Conservation (phyloP, 2,888 invertebrate species). For the Sinelater perroti region DNA sequence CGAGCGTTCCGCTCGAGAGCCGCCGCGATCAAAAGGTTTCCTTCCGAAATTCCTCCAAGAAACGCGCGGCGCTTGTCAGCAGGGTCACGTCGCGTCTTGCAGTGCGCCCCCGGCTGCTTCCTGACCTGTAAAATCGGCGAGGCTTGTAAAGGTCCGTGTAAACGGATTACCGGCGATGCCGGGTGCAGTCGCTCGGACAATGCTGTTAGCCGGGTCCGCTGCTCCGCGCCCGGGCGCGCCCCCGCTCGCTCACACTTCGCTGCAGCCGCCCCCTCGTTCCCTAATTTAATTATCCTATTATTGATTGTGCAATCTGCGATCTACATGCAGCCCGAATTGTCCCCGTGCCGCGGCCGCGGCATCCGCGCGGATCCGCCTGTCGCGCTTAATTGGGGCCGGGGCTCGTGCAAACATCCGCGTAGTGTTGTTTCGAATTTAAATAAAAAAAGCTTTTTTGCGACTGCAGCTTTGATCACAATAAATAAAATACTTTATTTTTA, state of each 20-base stretch:
- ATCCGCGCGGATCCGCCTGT: no score
- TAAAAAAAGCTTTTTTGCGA: no score
- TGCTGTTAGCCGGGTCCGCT: constrained; percentile 53
- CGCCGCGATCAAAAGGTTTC: no score
- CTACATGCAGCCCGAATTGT: constrained; percentile 18
- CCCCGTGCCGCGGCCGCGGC: no score
- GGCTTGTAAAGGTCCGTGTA: constrained; percentile 58
- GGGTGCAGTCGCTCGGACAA: constrained; percentile 58
- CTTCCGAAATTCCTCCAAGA: no score
- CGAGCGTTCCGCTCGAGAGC: no score
- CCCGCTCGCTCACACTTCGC: constrained; percentile 53
- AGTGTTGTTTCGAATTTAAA: no score
- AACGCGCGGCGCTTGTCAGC: no score
- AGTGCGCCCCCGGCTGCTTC: constrained; percentile 31
- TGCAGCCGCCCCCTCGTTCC: constrained; percentile 53
- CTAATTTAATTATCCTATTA: constrained; percentile 53
- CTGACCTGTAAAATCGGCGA: constrained; percentile 54
- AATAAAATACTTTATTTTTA: no score
- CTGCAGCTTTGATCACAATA: no score
- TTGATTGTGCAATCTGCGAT: constrained; percentile 44
- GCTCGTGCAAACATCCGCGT: no score
- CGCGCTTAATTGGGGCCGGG: no score
- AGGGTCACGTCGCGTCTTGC: constrained; percentile 33
- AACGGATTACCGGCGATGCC: constrained; percentile 57
- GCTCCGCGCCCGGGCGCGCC: constrained; percentile 44